Evolutionary conservation across 1,140 invertebrate genomes (phyloP).

Genomic region (Bombus breviceps): DNA sequence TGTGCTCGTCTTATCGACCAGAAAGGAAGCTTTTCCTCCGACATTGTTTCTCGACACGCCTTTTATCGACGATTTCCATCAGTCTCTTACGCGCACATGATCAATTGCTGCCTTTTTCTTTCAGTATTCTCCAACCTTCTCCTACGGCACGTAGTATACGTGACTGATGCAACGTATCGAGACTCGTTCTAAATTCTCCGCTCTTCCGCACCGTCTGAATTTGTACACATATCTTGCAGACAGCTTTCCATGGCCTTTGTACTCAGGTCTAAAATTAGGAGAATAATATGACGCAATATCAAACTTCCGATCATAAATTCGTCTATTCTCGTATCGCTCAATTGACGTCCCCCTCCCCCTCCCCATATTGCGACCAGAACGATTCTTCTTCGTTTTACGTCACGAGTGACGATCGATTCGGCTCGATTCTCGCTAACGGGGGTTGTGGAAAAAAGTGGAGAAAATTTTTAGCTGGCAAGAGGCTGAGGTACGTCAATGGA

Average conservation of each 20-base stretch:
- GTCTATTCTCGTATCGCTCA: neutral
- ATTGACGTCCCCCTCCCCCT: neutral
- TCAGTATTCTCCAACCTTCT: neutral
- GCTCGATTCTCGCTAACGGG: neutral
- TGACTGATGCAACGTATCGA: slow-evolving; percentile 64
- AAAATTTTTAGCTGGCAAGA: neutral
- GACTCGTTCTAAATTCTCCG: slow-evolving; percentile 9
- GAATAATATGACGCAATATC: neutral
- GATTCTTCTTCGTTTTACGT: slow-evolving; percentile 8
- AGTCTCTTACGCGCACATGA: neutral
- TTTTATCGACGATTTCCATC: slow-evolving; percentile 3
- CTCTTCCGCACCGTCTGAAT: neutral
- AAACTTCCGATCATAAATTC: neutral
- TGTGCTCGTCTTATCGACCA: neutral
- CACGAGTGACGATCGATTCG: neutral
- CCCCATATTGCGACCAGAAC: neutral
- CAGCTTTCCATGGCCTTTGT: neutral
- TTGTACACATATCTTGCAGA: neutral
- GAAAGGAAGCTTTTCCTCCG: neutral
- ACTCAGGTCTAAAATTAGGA: neutral
- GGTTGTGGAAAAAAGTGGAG: neutral
- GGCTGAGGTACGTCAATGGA: neutral
- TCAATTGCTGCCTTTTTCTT: neutral
- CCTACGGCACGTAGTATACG: slow-evolving; percentile 49
- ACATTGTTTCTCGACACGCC: neutral